Base-by-base conservation (phyloP, 2,888 invertebrate species). In the Lumbricus terrestris region DNA sequence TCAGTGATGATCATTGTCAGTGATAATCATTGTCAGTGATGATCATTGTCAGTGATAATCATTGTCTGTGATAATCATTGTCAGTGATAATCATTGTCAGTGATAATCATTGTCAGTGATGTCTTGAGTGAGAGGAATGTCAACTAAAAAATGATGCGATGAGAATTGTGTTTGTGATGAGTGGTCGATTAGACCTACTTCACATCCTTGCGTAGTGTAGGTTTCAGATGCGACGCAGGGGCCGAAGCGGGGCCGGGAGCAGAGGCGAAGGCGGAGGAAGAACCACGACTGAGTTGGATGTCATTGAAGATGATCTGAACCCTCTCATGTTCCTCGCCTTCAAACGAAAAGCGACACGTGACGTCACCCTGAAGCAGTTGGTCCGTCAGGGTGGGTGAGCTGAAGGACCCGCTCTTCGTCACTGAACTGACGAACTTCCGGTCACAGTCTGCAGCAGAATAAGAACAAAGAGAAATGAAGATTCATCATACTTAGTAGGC, bases 301-400 rank as follows among this genome's bases (percentile, higher is more conserved):
- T 93, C 93, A 13, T 92, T 91, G 95, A 97, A 97, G 92, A 96
- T 96, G 91, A 97, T 96, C 95, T 97, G 97, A 92, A 97, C 96
- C 93, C 97, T 97, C 95, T 97, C 97, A 94, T 97, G 96, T 29
- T 96, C 96, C 90, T 96, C 96, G 0, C 97, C 97, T 93, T 96
- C 95, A 95, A 97, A 97, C 83, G 97, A 97, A 96, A 97, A 97
- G 90, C 97, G 96, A 94, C 97, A 97, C 95, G 96, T 96, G 94
- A 97, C 96, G 93, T 96, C 96, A 90, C 96, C 95, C 11, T 97
- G 96, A 95, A 97, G 97, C 89, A 96, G 96, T 2, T 69, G 23
- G 91, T 96, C 96, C 8, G 97, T 97, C 95, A 96, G 97, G 95
- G 97, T 96, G n/a, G 97, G 97, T 93, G 97, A 97, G 94, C 96